Evolutionary conservation across 1,140 invertebrate species (phyloP).

Genomic region (Drosophila lowei): DNA sequence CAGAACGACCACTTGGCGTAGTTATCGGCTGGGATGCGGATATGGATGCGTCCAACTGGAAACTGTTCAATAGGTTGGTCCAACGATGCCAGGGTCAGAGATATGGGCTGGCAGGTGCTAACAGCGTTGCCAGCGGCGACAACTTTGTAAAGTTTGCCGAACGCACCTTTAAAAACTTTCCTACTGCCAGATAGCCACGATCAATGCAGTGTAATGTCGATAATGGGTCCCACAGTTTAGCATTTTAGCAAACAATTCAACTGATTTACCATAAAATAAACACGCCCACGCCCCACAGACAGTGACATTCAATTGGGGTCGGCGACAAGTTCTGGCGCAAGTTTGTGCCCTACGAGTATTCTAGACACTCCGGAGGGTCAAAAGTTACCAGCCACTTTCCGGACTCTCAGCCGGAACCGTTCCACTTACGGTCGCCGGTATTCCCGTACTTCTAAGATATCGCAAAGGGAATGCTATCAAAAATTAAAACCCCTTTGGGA

Average conservation of each 20-base stretch:
- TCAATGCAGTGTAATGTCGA: conserved; percentile 13
- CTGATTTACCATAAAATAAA: conserved; percentile 33
- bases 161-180: conserved; percentile 9
- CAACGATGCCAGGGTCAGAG: no score
- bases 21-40: no score
- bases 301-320: conserved; percentile 11
- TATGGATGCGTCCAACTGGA: no score
- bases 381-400: conserved; percentile 37
- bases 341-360: no score
- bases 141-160: conserved; percentile 23
- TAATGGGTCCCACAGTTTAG: conserved; percentile 40
- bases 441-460: not conserved
- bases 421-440: conserved; percentile 11
- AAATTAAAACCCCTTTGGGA: not conserved
- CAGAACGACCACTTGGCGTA: no score
- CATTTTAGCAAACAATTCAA: conserved; percentile 33
- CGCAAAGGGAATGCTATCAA: not conserved
- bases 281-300: conserved; percentile 11
- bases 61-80: no score
- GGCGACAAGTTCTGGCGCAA: conserved; percentile 4
- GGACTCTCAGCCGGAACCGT: conserved; percentile 30
- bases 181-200: conserved; percentile 3
- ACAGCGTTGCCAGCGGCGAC: not conserved
- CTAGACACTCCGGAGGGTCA: conserved; percentile 7
- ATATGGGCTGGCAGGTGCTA: no score